Base-by-base conservation (phyloP, 2,797 vertebrate genomes). In the Gephyroberyx darwinii region DNA sequence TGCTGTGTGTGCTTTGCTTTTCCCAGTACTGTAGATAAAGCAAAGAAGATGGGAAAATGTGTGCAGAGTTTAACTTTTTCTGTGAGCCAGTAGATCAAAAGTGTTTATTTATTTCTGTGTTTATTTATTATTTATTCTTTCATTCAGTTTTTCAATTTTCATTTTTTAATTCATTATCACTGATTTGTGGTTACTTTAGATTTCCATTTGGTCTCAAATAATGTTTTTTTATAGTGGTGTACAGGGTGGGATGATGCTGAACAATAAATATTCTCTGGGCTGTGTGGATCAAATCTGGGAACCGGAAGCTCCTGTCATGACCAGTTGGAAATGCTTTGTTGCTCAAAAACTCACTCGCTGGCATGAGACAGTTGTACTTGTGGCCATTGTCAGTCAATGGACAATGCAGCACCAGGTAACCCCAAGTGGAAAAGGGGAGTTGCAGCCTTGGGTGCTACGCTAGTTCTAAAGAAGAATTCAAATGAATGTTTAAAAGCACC, bases 241-340 rank as follows among this genome's bases (percentile, higher is more conserved):
- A 56, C 63, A 43, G 39, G 69, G 65, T 62, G 53, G 48, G 45
- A 17, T 53, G 26, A 26, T 26, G 26, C 26, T 26, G 43, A 82
- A 84, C 69, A 86, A 78, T 84, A 80, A 86, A 86, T 86, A 83
- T 78, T 86, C 74, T 61, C 74, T 54, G 17, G 74, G 73, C 68
- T 86, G 80, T 75, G 67, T 81, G 88, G 77, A 89, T 89, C 74
- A 84, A 74, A 87, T 84, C 84, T 85, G 84, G 83, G 86, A 89
- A 85, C 80, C 83, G 86, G 86, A 88, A 90, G 87, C 77, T 84
- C 74, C 88, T 86, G 88, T 90, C 88, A 90, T 22, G 70, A 86
- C 71, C 79, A 88, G 88, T 91, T 89, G 91, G 73, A 89, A 88
- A 90, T 84, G 86, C 81, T 87, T 58, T 84, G 78, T 85, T 75